Percentiles rank a stretch among this genome's conserved stretches.
Conservation (phyloP, 2,888 invertebrate species). For the Galerucella calmariensis region DNA sequence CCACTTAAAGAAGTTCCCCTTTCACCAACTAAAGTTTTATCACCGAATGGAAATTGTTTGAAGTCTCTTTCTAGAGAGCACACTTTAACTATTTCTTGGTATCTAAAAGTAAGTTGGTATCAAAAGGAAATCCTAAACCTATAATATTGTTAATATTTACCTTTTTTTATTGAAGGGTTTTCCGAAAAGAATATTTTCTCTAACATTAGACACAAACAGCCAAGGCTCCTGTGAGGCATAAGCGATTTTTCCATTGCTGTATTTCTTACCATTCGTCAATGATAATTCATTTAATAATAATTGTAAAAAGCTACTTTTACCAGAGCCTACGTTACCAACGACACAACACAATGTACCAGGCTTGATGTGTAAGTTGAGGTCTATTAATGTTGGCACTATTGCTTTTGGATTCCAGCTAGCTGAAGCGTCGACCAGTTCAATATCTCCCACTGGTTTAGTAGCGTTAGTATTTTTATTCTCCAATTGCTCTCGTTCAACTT, state of each 20-base stretch:
- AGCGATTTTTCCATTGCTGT: constrained; percentile 72
- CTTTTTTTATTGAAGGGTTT: constrained; percentile 70
- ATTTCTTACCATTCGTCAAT: constrained; percentile 70
- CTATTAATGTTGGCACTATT: constrained; percentile 61
- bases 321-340: constrained; percentile 74
- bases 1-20: no score
- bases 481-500: constrained; percentile 40
- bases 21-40: constrained; percentile 82
- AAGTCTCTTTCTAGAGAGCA: constrained; percentile 78
- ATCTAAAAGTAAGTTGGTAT: constrained; percentile 43
- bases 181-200: constrained; percentile 86
- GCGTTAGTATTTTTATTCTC: not conserved
- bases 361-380: constrained; percentile 66
- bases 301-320: constrained; percentile 77
- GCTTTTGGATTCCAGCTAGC: constrained; percentile 57
- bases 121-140: no score
- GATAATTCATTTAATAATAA: constrained; percentile 80
- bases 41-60: constrained; percentile 76
- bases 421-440: constrained; percentile 48
- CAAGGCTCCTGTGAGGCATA: constrained; percentile 87
- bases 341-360: constrained; percentile 66
- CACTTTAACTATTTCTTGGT: constrained; percentile 67
- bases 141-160: constrained; percentile 53
- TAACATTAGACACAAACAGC: constrained; percentile 77
- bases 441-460: constrained; percentile 14